Base-by-base conservation (phyloP, 92 coral and sea anemone genomes). In the Micromussa lordhowensis region DNA sequence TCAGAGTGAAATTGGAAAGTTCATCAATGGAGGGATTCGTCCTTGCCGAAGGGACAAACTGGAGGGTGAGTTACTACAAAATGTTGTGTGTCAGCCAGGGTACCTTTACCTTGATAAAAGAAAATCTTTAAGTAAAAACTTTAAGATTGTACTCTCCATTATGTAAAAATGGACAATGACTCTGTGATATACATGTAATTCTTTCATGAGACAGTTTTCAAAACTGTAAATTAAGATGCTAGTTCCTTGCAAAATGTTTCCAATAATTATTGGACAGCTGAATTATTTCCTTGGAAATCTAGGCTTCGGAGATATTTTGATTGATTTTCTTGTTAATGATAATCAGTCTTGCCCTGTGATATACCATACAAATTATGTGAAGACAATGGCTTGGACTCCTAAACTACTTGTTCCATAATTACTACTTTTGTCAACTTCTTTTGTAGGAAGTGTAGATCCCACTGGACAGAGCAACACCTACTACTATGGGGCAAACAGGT, bases 401-500 rank as follows among this genome's bases (percentile, higher is more conserved):
- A 57, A 79, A 79, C 21, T 54, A 51, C 30, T 54, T 1, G 58
- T 54, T 9, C 9, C 31, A 54, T 13, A 2, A 58, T 17, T 19
- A 78, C 66, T 48, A 54, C 3, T 61, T 54, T 75, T 75, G 18
- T 34, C 48, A 75, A 34, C n/a, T 75, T 54, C 34, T 79, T n/a
- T 80, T 58, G 73, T 31, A 80, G 84, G 85, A 31, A 70, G 90
- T 77, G 82, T 80, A 40, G 88, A 84, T 84, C 92, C 90, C 22
- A 84, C 71, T 13, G 84, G 76, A 61, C 81, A 89, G 1, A 90
- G 91, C 70, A 92, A 86, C 79, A 36, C 75, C 30, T 90, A 93
- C 51, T 88, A 93, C 79, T 68, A 57, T 90, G 96, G 93, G 55
- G 57, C 74, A 35, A 87, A 90, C 80, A 53, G 93, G 28, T 88